Evolutionary conservation across 2,888 invertebrate genomes (phyloP), one percentile per base, ranked within the genome.

Genomic region (Eupsilia transversa): DNA sequence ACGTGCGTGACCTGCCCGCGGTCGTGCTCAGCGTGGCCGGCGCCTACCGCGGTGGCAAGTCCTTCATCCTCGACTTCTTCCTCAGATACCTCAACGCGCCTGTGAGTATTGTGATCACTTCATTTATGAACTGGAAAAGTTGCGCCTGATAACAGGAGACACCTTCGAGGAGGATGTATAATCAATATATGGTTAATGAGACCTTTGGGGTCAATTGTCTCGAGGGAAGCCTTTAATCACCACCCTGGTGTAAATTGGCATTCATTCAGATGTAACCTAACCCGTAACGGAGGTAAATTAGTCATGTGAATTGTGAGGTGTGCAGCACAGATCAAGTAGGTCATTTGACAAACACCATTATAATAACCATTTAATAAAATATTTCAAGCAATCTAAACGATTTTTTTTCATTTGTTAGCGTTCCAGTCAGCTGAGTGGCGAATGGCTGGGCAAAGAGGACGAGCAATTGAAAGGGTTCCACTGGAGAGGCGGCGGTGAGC

Each of bases 401-500:
- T 57, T 23, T 12, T 9, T 27, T 41, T 17, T 33, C 2, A 54
- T 64, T 63, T 69, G 0, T 56, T 78, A 91, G 91, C 84, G 87
- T 4, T 63, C 63, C n/a, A 80, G 77, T 52, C 90, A 89, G 33
- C 54, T 82, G n/a, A 79, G 68, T 69, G 86, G 87, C 0, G 81
- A 83, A 23, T 91, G 91, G 99, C 93, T 99, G 81, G 99, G 99
- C 10, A 97, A 97, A 74, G 98, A 98, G 60, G 97, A 98, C 33
- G 88, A 87, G 23, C 98, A 98, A 0, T 94, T 99, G 76, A 97
- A 97, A 65, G 99, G 99, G 0, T 99, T 99, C 93, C 98, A 98
- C 41, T 99, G 99, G 99, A 97, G 98, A 87, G 99, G 99, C 1
- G 99, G 99, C 17, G 98, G 98, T 1, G 99, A 99, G 91, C 97